These are phyloP conservation scores for Rissa tridactyla DNA, from an alignment of 2,113 vertebrate species.

Conservation along the genomic window DNA sequence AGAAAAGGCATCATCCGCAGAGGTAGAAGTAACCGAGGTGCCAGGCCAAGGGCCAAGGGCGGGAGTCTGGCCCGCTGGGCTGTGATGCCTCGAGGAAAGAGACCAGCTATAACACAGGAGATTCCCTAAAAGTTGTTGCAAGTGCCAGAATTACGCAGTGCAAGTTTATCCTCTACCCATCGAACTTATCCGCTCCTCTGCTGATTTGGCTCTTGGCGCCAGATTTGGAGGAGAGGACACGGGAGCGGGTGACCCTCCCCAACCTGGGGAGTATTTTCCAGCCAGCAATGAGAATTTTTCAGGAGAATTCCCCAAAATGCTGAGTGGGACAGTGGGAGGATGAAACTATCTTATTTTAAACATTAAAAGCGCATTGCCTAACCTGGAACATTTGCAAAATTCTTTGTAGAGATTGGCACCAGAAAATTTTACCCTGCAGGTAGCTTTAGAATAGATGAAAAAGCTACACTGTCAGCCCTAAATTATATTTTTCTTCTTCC, in stretches of 20 bases:
- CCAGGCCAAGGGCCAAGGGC: background rate
- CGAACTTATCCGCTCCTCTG: background rate
- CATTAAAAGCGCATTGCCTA: background rate
- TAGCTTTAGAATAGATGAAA: background rate
- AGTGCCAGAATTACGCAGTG: background rate
- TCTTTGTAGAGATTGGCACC: background rate
- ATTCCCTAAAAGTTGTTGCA: background rate
- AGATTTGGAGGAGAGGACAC: background rate
- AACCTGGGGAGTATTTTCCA: background rate
- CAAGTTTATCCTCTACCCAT: background rate
- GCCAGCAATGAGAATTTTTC: background rate
- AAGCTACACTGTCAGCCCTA: background rate
- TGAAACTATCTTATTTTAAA: background rate
- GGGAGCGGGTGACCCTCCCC: background rate
- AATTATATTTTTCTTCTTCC: background rate
- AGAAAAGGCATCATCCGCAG: background rate
- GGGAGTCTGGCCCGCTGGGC: background rate
- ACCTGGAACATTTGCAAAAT: background rate
- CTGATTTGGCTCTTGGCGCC: background rate
- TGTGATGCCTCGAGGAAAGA: background rate
- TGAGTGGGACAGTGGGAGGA: background rate
- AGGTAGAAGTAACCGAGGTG: background rate
- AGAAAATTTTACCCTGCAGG: constrained; percentile 11
- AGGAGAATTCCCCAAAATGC: background rate
- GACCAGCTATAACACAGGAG: background rate